Base-by-base conservation (phyloP, 2,113 vertebrate genomes). In the Chascanopsetta lugubris region DNA sequence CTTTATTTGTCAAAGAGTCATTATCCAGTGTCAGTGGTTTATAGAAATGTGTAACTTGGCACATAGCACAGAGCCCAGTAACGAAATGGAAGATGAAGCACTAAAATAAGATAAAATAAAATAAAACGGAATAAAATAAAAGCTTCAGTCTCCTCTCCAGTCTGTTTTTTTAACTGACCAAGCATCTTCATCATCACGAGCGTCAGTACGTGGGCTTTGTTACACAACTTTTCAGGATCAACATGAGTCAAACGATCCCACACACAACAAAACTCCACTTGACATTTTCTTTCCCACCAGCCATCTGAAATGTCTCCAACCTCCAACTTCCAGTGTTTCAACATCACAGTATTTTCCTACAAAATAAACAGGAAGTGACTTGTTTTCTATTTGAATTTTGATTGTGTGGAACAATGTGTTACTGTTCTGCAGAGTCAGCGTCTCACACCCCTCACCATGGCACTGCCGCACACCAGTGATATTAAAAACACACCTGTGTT, bases 271-370 rank as follows among this genome's bases (percentile, higher is more conserved):
- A 25, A 42, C 0, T 0, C 17, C 38, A 17, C 10, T 40, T 76
- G 60, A 56, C 22, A 10, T 70, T 63, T 79, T 1, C 20, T 36
- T 1, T 48, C 59, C 40, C n/a, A 46, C 17, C 8, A 13, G 1
- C n/a, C 5, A 27, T 21, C 34, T 57, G 25, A 18, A 34, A 66
- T 56, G 27, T 66, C 25, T 45, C 24, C 4, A 1, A 27, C 25
- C 45, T 36, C 3, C 43, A 49, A 26, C 6, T 12, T 61, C 50
- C 62, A 51, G 2, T 66, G 9, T 80, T 63, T 56, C 67, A 60
- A 54, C 26, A 71, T 13, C 20, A 38, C 5, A 8, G 6, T 15
- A 10, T 22, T 0, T 18, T 57, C 12, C 51, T 66, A 45, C 0
- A 51, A 40, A 34, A 65, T 29, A 46, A 1, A 1, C 20, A 45